phyloP scores from a whole-genome alignment of 2,113 vertebrate genomes.

The Eonycteris spelaea region DNA sequence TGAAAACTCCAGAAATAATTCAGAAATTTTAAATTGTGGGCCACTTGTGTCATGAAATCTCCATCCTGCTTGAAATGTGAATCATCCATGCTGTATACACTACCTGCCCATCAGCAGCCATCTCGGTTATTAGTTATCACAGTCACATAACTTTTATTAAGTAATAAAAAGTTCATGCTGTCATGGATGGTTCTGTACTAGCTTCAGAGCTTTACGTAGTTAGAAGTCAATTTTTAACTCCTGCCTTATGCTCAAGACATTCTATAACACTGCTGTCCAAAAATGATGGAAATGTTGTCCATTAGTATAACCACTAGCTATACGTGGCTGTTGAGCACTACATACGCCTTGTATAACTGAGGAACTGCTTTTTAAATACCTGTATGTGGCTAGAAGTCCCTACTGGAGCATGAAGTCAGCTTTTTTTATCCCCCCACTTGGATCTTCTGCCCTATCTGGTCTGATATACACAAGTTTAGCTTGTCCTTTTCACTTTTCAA shows the following conservation, averaged over 20 bases:
- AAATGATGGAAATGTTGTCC: background rate
- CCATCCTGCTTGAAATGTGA: background rate
- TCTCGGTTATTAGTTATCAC: background rate
- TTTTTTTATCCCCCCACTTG: background rate
- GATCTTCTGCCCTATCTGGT: background rate
- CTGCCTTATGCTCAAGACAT: background rate
- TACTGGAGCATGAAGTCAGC: background rate
- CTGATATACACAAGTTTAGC: background rate
- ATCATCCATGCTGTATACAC: background rate
- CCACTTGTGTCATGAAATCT: background rate
- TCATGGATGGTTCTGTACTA: background rate
- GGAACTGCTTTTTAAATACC: background rate
- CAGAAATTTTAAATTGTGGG: background rate
- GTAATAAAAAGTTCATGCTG: background rate
- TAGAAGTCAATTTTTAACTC: background rate
- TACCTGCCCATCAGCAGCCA: background rate
- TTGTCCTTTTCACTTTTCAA: background rate
- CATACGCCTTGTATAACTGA: background rate
- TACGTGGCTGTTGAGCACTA: background rate
- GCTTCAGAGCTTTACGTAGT: background rate
- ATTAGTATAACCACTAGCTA: background rate
- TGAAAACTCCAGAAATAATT: background rate
- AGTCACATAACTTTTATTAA: background rate
- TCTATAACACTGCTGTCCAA: background rate
- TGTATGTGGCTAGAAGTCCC: background rate